A percentile compares a stretch with the other conserved stretches of the same genome.
phyloP scores from a whole-genome alignment of 2,113 vertebrate genomes.

The Canis aureus region DNA sequence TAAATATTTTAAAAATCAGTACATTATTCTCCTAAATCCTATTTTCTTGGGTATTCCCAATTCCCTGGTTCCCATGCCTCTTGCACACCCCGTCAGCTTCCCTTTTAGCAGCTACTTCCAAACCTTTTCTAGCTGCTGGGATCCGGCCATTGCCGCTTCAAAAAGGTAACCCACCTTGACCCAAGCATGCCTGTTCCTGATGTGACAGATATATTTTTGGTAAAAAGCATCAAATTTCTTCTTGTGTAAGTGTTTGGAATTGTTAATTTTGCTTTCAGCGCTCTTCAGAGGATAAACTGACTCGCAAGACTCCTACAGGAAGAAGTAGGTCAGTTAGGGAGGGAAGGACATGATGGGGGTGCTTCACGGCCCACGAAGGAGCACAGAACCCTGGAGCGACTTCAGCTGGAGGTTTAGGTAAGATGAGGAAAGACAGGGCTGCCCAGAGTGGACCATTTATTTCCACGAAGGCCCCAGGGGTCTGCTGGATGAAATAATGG shows the following conservation, averaged over 20 bases:
- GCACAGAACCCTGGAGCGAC: background rate
- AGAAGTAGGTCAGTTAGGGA: background rate
- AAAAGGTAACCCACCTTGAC: background rate
- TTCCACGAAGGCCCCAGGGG: background rate
- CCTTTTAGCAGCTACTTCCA: background rate
- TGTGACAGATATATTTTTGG: background rate
- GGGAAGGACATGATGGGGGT: background rate
- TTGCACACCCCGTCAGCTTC: background rate
- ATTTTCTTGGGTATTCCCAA: background rate
- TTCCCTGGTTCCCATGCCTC: rapidly evolving
- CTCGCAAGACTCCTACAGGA: background rate
- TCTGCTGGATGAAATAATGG: background rate
- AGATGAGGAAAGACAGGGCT: background rate
- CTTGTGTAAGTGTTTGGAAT: background rate
- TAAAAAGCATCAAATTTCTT: background rate
- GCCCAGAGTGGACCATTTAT: background rate
- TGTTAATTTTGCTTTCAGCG: background rate
- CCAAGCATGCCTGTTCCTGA: rapidly evolving
- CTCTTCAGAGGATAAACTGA: background rate
- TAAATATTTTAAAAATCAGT: background rate
- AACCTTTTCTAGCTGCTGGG: background rate
- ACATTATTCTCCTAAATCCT: background rate
- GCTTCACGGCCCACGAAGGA: background rate
- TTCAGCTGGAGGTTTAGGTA: background rate
- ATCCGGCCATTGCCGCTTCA: background rate